Conservation (phyloP, 1,140 invertebrate species). For the Drosophila repleta region DNA sequence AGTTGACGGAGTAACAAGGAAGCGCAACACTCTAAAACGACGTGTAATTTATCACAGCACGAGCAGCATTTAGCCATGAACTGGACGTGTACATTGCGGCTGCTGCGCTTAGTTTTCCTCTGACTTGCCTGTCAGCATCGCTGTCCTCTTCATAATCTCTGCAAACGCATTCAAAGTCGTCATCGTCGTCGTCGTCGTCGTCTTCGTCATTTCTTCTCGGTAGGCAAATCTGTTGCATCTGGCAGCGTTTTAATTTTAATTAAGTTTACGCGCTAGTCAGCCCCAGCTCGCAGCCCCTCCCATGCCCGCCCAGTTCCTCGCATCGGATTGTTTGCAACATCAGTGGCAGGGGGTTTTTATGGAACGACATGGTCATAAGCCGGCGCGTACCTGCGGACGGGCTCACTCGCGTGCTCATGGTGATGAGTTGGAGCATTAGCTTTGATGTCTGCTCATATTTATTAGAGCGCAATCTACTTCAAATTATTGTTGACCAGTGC, state of each 20-base stretch:
- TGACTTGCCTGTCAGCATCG: slow-evolving; percentile 41
- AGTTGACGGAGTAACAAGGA: slow-evolving; percentile 78
- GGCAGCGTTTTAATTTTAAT: slow-evolving; percentile 63
- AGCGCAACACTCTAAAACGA: slow-evolving; percentile 75
- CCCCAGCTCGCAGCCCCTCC: slow-evolving; percentile 12
- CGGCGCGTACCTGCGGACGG: slow-evolving; percentile 24
- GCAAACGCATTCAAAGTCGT: slow-evolving; percentile 32
- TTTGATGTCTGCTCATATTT: slow-evolving; percentile 79
- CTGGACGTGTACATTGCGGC: slow-evolving; percentile 49
- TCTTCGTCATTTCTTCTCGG: slow-evolving; percentile 54
- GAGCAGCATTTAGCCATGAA: slow-evolving; percentile 78
- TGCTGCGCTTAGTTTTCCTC: slow-evolving; percentile 41
- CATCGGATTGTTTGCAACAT: background rate
- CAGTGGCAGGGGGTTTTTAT: slow-evolving; percentile 22
- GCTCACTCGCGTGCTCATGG: slow-evolving; percentile 73
- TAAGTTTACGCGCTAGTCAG: slow-evolving; percentile 64
- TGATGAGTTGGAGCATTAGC: slow-evolving; percentile 78
- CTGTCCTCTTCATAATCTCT: slow-evolving; percentile 48
- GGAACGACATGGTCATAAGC: slow-evolving; percentile 26
- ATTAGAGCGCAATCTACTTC: slow-evolving; percentile 73
- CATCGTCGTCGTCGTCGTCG: slow-evolving; percentile 35
- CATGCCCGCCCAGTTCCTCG: background rate
- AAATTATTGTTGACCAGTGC: slow-evolving; percentile 49
- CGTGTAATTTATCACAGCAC: slow-evolving; percentile 77
- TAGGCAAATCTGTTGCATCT: slow-evolving; percentile 67